Evolutionary conservation across 2,113 vertebrate genomes (phyloP).

Genomic region (Nannobrachium achirus): DNA sequence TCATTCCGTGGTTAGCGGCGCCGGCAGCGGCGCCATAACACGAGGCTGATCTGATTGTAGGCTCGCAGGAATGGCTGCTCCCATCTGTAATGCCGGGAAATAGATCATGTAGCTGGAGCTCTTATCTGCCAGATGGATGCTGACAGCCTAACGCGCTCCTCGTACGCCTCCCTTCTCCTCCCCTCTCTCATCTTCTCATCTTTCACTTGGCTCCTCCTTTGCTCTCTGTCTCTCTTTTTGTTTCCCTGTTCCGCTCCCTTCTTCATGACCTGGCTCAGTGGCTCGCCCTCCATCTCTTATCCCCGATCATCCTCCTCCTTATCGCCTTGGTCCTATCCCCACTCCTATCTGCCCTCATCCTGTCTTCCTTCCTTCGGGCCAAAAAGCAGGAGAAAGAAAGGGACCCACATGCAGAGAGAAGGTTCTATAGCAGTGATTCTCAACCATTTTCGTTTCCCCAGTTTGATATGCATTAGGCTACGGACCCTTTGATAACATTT

Average conservation of each 20-base stretch:
- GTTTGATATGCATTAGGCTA: too few relatives aligned
- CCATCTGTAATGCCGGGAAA: slow-evolving; percentile 57
- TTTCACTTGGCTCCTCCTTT: neutral
- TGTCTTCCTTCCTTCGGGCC: neutral
- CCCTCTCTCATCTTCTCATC: slow-evolving; percentile 34
- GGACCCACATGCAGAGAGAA: too few relatives aligned
- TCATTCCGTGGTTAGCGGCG: slow-evolving; percentile 40
- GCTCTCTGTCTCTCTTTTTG: neutral
- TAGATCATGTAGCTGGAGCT: slow-evolving; percentile 58
- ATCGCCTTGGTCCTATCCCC: slow-evolving; percentile 2
- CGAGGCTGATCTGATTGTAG: slow-evolving; percentile 62
- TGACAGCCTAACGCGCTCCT: slow-evolving; percentile 53
- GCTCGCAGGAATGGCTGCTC: slow-evolving; percentile 35
- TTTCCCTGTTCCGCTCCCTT: neutral
- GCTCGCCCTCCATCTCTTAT: slow-evolving; percentile 10
- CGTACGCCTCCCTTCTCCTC: slow-evolving; percentile 6
- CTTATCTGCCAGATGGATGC: slow-evolving; percentile 65
- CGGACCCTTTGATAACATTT: too few relatives aligned
- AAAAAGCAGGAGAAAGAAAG: too few relatives aligned
- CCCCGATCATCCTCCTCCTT: neutral
- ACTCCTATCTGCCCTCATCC: neutral
- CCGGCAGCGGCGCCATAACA: slow-evolving; percentile 57
- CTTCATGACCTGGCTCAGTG: slow-evolving; percentile 9
- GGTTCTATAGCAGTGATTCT: too few relatives aligned
- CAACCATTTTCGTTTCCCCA: too few relatives aligned